Percentiles rank a stretch among this genome's conserved stretches.
These are phyloP conservation scores for Nephrotoma guestfalica DNA, from an alignment of 2,888 invertebrate species.

Conservation along the genomic window DNA sequence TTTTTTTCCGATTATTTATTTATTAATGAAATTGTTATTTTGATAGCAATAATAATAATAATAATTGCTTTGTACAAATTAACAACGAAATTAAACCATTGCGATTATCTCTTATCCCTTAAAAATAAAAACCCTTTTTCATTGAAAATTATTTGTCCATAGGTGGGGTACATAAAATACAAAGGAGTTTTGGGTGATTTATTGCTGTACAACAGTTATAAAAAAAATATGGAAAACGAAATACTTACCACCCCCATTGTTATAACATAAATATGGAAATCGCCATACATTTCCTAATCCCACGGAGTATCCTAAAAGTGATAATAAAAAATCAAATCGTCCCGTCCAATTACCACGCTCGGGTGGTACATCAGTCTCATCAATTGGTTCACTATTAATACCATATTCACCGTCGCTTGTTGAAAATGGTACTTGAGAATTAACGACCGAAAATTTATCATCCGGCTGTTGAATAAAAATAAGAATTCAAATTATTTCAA, in stretches of 20 bases:
- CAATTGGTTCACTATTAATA: constrained; percentile 12
- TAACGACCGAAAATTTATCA: constrained; percentile 34
- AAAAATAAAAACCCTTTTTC: too few species aligned
- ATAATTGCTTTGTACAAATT: too few species aligned
- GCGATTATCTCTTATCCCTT: too few species aligned
- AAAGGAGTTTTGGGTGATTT: too few species aligned
- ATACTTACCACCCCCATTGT: constrained; percentile 53
- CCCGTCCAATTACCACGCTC: constrained; percentile 60
- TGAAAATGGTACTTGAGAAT: constrained; percentile 34
- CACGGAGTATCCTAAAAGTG: constrained; percentile 55
- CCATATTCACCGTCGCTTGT: constrained; percentile 9
- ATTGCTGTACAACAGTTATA: too few species aligned
- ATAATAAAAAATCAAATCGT: constrained; percentile 57
- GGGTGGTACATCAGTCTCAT: constrained; percentile 30
- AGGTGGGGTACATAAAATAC: too few species aligned
- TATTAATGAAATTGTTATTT: too few species aligned
- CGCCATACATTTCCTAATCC: constrained; percentile 63
- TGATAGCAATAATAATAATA: too few species aligned
- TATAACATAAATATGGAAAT: constrained; percentile 60
- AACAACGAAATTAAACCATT: too few species aligned
- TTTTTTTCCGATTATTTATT: too few species aligned
- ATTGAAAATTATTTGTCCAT: too few species aligned
- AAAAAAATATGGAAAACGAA: not conserved
- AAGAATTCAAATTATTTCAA: not conserved
- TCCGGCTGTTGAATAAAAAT: constrained; percentile 23